Evolutionary conservation across 2,113 vertebrate species (phyloP), one percentile per base, ranked within the genome.

Genomic region (Reinhardtius hippoglossoides): DNA sequence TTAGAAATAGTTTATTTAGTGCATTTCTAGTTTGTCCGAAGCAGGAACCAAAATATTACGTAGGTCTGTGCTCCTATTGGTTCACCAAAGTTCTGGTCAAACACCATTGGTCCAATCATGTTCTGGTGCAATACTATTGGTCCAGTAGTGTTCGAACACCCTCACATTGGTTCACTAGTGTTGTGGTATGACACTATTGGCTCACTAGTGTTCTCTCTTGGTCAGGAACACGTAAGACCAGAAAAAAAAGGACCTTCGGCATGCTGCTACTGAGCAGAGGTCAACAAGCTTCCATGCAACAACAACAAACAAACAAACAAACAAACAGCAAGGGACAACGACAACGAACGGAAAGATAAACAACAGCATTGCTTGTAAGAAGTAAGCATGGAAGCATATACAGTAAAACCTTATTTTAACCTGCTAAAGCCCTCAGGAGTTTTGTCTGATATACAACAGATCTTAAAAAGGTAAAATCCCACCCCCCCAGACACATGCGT

Each of bases 231-330:
- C 83, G 4, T 12, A 82, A 65, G 74, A 84, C 87, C 75, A 58
- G 80, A 21, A 42, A 54, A 48, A 74, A 71, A 54, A 55, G 75
- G 81, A 87, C 90, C 87, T 71, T 90, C 69, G 9, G 91, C 92
- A 93, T 93, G 92, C 92, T 91, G 92, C 90, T 92, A 91, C 87
- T 90, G 87, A 89, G 89, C 87, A 88, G 90, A 90, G 85, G 92
- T 93, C 92, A 78, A 83, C 89, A 82, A 88, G 90, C 88, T 87
- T 88, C 89, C 92, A 93, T 92, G 92, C 92, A 91, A 91, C 91
- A 91, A 91, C 91, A 77, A 88, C 88, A 65, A 84, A 88, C 84
- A 82, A 84, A 80, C 84, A 84, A 31, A 31, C 31, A 31, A 86
- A 88, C 84, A 85, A 84, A 80, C 84, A 23, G 84, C 83, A 74